phyloP scores from a whole-genome alignment of 2,888 invertebrate genomes.

The Mamestra brassicae region DNA sequence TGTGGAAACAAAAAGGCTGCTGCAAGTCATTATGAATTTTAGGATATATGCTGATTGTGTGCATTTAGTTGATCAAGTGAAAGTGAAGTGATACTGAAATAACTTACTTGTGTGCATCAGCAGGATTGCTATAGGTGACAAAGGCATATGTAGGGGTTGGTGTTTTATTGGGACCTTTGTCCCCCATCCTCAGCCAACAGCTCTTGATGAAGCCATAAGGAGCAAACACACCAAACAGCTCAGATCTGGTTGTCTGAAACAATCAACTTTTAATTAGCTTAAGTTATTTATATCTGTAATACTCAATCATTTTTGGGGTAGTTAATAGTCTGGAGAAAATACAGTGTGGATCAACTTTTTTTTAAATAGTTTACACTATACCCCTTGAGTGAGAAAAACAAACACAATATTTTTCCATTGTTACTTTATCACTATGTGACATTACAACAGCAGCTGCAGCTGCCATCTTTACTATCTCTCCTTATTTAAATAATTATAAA shows the following conservation, averaged over 20 bases:
- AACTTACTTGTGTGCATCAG: constrained; percentile 89
- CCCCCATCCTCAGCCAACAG: constrained; percentile 89
- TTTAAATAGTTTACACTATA: background rate
- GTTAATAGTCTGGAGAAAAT: background rate
- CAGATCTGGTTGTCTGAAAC: constrained; percentile 89
- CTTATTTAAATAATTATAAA: background rate
- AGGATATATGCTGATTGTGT: too few species aligned
- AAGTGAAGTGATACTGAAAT: constrained; percentile 57
- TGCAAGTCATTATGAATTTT: too few species aligned
- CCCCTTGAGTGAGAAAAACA: background rate
- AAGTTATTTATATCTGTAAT: background rate
- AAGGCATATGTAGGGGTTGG: constrained; percentile 89
- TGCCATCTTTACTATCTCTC: background rate
- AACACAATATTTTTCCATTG: background rate
- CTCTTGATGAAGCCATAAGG: constrained; percentile 91
- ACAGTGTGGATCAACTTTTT: too few species aligned
- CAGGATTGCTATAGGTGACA: constrained; percentile 89
- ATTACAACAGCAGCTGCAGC: background rate
- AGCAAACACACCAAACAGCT: constrained; percentile 89
- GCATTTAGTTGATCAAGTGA: background rate
- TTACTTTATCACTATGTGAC: background rate
- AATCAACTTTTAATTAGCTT: constrained; percentile 10
- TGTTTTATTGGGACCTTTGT: constrained; percentile 77
- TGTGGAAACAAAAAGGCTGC: too few species aligned
- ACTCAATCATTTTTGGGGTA: background rate